These are phyloP conservation scores for Anagrus nilaparvatae DNA, from an alignment of 1,140 invertebrate species.

Conservation along the genomic window DNA sequence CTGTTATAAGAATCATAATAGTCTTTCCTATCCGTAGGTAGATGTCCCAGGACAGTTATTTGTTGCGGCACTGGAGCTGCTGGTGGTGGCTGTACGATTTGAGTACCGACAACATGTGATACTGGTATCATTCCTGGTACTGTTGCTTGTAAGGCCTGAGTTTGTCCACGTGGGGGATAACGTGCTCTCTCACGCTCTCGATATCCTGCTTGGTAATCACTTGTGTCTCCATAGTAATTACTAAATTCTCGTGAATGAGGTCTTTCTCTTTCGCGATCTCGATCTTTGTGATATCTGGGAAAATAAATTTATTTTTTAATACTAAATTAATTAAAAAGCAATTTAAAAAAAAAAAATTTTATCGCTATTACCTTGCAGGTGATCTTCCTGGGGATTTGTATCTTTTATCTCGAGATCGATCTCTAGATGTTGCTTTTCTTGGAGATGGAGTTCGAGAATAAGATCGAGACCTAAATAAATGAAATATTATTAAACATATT, in stretches of 20 bases:
- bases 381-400: conserved; percentile 40
- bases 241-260: conserved; percentile 33
- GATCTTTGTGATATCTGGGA: conserved; percentile 37
- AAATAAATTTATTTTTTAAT: conserved; percentile 9
- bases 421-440: conserved; percentile 31
- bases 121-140: conserved; percentile 27
- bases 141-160: conserved; percentile 29
- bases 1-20: conserved; percentile 46
- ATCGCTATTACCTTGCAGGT: conserved; percentile 36
- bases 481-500: conserved; percentile 8
- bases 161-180: conserved; percentile 25
- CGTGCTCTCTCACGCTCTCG: conserved; percentile 37
- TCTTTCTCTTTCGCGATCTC: conserved; percentile 35
- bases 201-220: conserved; percentile 28
- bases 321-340: neutral
- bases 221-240: conserved; percentile 35
- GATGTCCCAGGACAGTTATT: conserved; percentile 34
- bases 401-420: conserved; percentile 24
- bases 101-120: conserved; percentile 17
- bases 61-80: conserved; percentile 19
- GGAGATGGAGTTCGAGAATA: conserved; percentile 40
- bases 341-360: neutral
- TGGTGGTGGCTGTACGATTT: neutral
- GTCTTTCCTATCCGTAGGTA: conserved; percentile 42
- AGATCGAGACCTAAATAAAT: conserved; percentile 33